Evolutionary conservation across 2,113 vertebrate genomes (phyloP).

Genomic region (Phaethon lepturus): DNA sequence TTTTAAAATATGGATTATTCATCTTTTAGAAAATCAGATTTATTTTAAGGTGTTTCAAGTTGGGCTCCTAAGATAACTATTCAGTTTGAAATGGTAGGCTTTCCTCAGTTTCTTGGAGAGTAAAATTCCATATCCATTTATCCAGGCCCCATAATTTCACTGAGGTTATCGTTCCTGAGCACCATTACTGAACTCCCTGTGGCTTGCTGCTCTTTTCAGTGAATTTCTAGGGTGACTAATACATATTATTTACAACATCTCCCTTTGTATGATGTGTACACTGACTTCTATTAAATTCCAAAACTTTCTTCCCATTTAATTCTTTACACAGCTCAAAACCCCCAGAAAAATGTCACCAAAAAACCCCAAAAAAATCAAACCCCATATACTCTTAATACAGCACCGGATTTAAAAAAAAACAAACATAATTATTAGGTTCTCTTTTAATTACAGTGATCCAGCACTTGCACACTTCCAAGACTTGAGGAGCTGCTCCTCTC

Average conservation of each 20-base stretch:
- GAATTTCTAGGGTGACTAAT: background rate
- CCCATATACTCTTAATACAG: background rate
- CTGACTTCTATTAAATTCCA: background rate
- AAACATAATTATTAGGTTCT: background rate
- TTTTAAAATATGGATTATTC: background rate
- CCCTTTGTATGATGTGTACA: background rate
- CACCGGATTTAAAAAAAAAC: background rate
- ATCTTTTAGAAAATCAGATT: background rate
- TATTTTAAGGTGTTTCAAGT: background rate
- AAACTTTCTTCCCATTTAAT: background rate
- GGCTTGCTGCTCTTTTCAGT: background rate
- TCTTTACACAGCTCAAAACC: background rate
- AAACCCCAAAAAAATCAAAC: background rate
- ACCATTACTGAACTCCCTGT: background rate
- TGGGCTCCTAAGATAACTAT: background rate
- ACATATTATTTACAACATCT: background rate
- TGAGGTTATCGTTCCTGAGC: background rate
- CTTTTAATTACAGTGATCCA: background rate
- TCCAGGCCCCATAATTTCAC: background rate
- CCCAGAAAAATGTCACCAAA: background rate
- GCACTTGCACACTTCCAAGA: background rate
- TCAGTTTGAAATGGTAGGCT: background rate
- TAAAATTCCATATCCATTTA: background rate
- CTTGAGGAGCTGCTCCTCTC: background rate
- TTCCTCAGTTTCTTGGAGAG: background rate